Conservation (phyloP, 2,113 vertebrate species). For the Turdus rufiventris region DNA sequence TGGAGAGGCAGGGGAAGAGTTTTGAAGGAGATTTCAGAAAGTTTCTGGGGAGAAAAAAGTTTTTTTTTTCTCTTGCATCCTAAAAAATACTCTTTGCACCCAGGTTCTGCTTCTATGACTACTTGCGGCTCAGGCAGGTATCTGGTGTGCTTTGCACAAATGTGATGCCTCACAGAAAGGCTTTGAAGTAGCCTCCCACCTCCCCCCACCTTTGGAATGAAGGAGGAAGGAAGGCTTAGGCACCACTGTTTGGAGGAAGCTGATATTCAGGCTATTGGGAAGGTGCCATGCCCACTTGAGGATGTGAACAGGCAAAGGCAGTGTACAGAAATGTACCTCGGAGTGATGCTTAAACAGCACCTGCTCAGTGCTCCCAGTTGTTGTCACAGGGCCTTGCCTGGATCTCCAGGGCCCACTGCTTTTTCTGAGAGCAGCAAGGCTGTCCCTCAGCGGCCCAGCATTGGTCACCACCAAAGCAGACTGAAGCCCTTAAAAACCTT, state of each 20-base stretch:
- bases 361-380: neutral
- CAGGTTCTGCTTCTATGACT: neutral
- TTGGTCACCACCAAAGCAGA: neutral
- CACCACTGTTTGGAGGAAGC: neutral
- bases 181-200: neutral
- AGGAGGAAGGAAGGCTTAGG: neutral
- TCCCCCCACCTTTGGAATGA: neutral
- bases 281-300: neutral
- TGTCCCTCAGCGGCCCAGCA: accelerated
- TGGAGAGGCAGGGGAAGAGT: neutral
- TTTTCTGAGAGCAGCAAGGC: neutral
- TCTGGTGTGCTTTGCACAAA: neutral
- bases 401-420: neutral
- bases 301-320: neutral
- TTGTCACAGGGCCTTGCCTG: neutral
- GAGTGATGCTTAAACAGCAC: neutral
- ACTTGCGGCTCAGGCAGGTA: accelerated
- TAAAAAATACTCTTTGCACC: neutral
- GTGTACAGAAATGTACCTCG: neutral
- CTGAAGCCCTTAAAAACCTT: neutral
- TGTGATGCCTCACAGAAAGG: neutral
- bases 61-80: neutral
- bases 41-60: neutral
- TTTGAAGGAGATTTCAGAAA: neutral
- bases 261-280: neutral